Evolutionary conservation across 2,888 invertebrate genomes (phyloP).

Genomic region (Drosophila anceps): DNA sequence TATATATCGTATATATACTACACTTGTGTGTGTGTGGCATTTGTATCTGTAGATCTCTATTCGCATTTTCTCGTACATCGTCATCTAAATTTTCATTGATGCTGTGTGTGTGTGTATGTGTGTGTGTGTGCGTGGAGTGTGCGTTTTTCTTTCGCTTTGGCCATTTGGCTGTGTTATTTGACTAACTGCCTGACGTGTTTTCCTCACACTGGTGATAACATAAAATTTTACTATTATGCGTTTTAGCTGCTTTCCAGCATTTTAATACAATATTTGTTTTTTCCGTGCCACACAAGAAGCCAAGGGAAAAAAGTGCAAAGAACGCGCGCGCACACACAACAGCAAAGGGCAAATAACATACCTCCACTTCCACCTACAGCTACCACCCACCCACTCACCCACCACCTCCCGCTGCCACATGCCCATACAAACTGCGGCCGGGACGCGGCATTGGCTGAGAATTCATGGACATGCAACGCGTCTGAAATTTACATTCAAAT

Average conservation of each 20-base stretch:
- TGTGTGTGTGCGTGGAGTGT: conserved; percentile 15
- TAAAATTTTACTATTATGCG: conserved; percentile 84
- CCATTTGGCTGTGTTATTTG: conserved; percentile 74
- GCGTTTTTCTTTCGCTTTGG: conserved; percentile 43
- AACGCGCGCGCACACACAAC: conserved; percentile 37
- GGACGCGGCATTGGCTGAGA: conserved; percentile 50
- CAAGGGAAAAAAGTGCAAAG: conserved; percentile 57
- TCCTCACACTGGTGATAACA: conserved; percentile 81
- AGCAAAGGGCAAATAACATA: conserved; percentile 61
- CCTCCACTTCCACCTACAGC: conserved; percentile 21
- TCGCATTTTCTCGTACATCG: conserved; percentile 47
- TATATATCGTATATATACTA: neutral
- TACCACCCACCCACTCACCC: conserved; percentile 4
- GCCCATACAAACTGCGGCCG: neutral
- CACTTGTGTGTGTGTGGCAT: conserved; percentile 14
- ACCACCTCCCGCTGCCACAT: conserved; percentile 19
- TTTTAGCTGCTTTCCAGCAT: conserved; percentile 83
- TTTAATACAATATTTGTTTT: conserved; percentile 83
- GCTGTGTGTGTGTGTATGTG: conserved; percentile 44
- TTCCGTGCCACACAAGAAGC: conserved; percentile 44
- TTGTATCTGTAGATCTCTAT: conserved; percentile 19
- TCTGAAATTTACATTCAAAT: conserved; percentile 82
- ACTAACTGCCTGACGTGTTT: conserved; percentile 83
- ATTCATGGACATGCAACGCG: conserved; percentile 79
- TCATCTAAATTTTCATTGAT: conserved; percentile 69